phyloP scores from a whole-genome alignment of 2,797 vertebrate genomes.

The Tadarida brasiliensis region DNA sequence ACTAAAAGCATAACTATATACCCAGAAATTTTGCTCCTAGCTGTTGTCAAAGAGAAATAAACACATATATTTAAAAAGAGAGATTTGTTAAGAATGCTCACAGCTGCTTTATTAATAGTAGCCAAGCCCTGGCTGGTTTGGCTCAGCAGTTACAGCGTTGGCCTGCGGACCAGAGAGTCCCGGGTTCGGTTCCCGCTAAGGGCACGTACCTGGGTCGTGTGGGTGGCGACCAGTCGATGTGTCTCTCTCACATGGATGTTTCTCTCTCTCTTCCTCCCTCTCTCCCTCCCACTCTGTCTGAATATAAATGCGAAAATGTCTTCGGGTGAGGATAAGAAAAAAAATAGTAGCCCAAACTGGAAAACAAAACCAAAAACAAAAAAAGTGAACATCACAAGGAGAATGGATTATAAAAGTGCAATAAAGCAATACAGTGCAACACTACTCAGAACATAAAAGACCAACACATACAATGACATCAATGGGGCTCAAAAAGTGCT shows the following conservation, averaged over 20 bases:
- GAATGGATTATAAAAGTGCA: background rate
- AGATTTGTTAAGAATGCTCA: background rate
- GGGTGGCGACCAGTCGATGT: no score
- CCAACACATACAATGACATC: background rate
- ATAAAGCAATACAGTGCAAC: no score
- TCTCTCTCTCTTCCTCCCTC: no score
- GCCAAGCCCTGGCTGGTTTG: no score
- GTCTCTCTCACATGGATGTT: no score
- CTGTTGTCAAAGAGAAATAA: background rate
- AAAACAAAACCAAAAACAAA: rapidly evolving
- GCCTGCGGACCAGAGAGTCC: no score
- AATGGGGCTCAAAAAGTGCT: background rate
- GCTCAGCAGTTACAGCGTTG: no score
- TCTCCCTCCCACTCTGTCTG: no score
- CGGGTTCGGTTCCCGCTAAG: no score
- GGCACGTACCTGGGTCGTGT: no score
- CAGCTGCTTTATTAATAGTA: background rate
- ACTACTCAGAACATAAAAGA: background rate
- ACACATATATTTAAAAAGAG: background rate
- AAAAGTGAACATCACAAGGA: background rate
- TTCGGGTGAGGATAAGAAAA: no score
- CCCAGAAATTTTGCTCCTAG: background rate
- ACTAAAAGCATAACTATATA: background rate
- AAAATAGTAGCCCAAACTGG: background rate
- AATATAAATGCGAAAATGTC: no score